phyloP scores from a whole-genome alignment of 2,797 vertebrate species.

The Taenioides sp. region DNA sequence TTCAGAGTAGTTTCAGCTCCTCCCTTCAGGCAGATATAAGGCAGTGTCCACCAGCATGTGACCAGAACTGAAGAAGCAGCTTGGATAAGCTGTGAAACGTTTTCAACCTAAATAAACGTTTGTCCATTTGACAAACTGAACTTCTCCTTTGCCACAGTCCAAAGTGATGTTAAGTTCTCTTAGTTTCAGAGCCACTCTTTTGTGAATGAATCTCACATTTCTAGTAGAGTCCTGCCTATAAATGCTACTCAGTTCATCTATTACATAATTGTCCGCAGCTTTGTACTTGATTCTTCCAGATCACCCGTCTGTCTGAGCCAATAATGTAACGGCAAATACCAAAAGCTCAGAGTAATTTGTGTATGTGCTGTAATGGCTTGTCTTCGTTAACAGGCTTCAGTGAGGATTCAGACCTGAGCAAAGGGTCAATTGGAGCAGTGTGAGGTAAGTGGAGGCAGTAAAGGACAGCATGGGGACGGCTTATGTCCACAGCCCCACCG shows the following conservation, averaged over 20 bases:
- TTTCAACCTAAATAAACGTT: too few relatives aligned
- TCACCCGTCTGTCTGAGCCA: slow-evolving; percentile 21
- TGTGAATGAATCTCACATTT: background rate
- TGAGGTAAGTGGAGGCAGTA: slow-evolving; percentile 23
- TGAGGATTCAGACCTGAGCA: slow-evolving; percentile 43
- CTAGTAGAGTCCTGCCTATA: background rate
- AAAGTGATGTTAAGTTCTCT: background rate
- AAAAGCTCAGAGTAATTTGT: slow-evolving; percentile 45
- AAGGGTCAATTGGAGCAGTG: slow-evolving; percentile 53
- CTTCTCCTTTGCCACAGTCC: too few relatives aligned
- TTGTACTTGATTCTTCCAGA: background rate
- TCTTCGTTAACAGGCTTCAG: slow-evolving; percentile 46
- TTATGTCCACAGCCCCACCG: slow-evolving; percentile 45
- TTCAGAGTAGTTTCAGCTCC: too few relatives aligned
- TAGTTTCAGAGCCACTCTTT: background rate
- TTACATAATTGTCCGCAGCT: background rate
- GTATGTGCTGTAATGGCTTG: slow-evolving; percentile 26
- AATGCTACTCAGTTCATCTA: background rate
- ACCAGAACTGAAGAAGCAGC: too few relatives aligned
- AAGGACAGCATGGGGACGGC: slow-evolving; percentile 36
- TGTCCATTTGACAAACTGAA: too few relatives aligned
- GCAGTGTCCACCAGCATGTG: too few relatives aligned
- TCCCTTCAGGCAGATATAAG: too few relatives aligned
- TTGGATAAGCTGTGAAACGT: too few relatives aligned
- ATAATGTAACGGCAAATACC: slow-evolving; percentile 39